Evolutionary conservation across 2,888 invertebrate species (phyloP), one percentile per base, ranked within the genome.

Genomic region (Coecobrya sp.): DNA sequence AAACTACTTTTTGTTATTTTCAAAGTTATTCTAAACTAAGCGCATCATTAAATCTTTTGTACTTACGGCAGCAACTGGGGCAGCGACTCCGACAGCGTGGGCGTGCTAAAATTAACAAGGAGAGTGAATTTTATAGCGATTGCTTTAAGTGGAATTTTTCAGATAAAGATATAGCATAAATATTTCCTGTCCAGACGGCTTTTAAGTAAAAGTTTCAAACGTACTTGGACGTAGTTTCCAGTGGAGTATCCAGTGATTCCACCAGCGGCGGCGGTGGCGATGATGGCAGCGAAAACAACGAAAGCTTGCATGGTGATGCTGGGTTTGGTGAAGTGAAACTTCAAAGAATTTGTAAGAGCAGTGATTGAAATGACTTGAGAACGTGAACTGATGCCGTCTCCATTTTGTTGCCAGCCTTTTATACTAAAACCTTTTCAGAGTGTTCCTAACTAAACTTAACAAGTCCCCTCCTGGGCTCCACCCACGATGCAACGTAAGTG

Each of bases 221-320:
- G 7, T 76, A 76, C 76, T 87, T 87, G 87, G 45, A 87, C 87
- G 87, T 87, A 87, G 76, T 87, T 87, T 4, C 87, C 87, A 52
- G 87, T 87, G 87, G 42, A 22, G 87, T 87, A 87, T 22, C 87
- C 87, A 62, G 87, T 87, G 59, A 87, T 52, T n/a, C 86, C 86
- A 36, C 90, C 90, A 79, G 90, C 90, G 36, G 85, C n/a, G 22
- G 79, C 90, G 13, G 62, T 59, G 27, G 62, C 85, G 27, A 70
- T 70, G 73, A 82, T 10, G 49, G 90, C 86, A 49, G 73, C 68
- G 84, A 86, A 19, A 36, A 73, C 73, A n/a, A 73, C 11, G 42
- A 89, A 22, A 65, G 85, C 30, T 79, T 90, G 76, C 90, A 90
- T 89, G 89, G n/a, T 90, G 91, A 91, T 91, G 76, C n/a, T 91